Conservation (phyloP, 92 coral and sea anemone species). For the Parazoanthus swiftii region DNA sequence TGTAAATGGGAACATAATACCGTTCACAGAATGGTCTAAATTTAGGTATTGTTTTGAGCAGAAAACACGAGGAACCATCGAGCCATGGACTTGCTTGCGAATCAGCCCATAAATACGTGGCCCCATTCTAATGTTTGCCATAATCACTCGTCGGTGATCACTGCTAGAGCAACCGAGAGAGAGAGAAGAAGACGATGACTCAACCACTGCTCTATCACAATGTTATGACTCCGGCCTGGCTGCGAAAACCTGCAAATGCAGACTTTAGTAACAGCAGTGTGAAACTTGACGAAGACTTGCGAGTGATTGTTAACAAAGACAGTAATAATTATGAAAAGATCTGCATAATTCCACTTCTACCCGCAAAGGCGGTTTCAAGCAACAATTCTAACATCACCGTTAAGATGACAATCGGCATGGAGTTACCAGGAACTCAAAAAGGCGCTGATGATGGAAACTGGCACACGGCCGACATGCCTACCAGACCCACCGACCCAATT, state of each 20-base stretch:
- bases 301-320: constrained; percentile 23
- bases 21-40: too few species aligned
- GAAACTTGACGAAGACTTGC: not conserved
- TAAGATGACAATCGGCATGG: constrained; percentile 22
- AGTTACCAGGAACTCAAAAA: constrained; percentile 15
- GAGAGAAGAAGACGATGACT: not conserved
- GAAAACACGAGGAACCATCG: not conserved
- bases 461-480: not conserved
- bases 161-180: not conserved
- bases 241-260: not conserved
- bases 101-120: not conserved
- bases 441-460: not conserved
- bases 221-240: constrained; percentile 44
- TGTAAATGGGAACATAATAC: not conserved
- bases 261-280: not conserved
- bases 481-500: constrained; percentile 16
- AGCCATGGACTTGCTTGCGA: not conserved
- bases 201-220: constrained; percentile 24
- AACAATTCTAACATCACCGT: not conserved
- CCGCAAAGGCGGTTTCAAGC: not conserved
- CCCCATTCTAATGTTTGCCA: too few species aligned
- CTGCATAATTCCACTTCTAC: constrained; percentile 25
- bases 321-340: constrained; percentile 12
- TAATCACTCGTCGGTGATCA: not conserved
- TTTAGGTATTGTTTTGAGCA: not conserved